Base-by-base conservation (phyloP, 2,888 invertebrate genomes). In the Hydrotaea diabolus region DNA sequence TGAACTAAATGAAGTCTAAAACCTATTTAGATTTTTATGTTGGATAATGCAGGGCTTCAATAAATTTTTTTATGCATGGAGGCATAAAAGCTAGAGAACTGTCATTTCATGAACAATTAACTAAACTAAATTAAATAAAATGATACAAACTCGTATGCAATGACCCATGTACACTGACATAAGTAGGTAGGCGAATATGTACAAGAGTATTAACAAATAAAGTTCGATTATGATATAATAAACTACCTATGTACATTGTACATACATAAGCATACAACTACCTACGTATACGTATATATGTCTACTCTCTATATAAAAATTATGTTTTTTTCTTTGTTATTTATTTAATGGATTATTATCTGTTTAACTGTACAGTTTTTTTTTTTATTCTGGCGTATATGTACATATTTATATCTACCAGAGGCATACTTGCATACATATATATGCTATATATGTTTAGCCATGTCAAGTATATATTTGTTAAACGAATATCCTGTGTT, bases 241-340 rank as follows among this genome's bases (percentile, higher is more conserved):
- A 43, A 43, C 43, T 43, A 15, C 9, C 43, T 7, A 15, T 9
- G 9, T 43, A 9, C 43, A 15, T n/a, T n/a, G n/a, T 49, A 49
- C n/a, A 15, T 49, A 49, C 49, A 49, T n/a, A 49, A n/a, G n/a
- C n/a, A 49, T n/a, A 49, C n/a, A 2, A 49, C 49, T 49, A 39
- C 39, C 11, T 39, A 39, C 8, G 7, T 39, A 21, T 26, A 59
- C 26, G 23, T 59, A 59, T 59, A n/a, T n/a, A n/a, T n/a, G n/a
- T n/a, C n/a, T n/a, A n/a, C n/a, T n/a, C n/a, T n/a, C n/a, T n/a
- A n/a, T n/a, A n/a, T n/a, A n/a, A n/a, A n/a, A n/a, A n/a, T n/a
- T n/a, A n/a, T n/a, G n/a, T n/a, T n/a, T 59, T 59, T 59, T 23
- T 23, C 59, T 59, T 59, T 59, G 59, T 59, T 59, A 15, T 59